Conservation (phyloP, 2,888 invertebrate species). For the Tipula lateralis region DNA sequence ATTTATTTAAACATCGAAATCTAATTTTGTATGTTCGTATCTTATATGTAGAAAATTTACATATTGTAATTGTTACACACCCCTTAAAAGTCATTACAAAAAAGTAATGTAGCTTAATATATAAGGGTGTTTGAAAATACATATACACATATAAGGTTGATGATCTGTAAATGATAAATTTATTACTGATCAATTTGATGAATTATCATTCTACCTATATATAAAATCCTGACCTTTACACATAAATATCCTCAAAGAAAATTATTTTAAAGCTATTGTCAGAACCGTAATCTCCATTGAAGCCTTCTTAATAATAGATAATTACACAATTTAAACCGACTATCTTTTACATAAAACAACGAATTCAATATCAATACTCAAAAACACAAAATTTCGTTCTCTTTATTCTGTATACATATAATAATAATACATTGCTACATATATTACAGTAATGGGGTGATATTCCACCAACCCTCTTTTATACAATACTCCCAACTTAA, state of each 20-base stretch:
- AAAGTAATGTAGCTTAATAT: background rate
- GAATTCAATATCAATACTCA: background rate
- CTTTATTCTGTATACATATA: background rate
- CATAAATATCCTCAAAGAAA: background rate
- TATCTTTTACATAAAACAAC: background rate
- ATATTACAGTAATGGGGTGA: background rate
- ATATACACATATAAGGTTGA: background rate
- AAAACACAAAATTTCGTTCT: background rate
- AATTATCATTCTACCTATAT: background rate
- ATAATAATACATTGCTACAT: background rate
- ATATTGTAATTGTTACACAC: background rate
- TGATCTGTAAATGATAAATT: constrained; percentile 14
- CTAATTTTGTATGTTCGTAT: no score
- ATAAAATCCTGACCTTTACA: background rate
- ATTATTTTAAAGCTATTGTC: background rate
- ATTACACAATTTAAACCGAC: background rate
- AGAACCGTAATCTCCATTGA: background rate
- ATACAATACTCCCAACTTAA: background rate
- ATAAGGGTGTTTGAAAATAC: background rate
- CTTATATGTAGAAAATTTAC: background rate
- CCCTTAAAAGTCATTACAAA: background rate
- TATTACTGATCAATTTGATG: background rate
- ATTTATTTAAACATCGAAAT: no score
- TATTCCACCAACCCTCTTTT: constrained; percentile 2
- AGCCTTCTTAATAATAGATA: background rate